These are phyloP conservation scores for Cololabis saira DNA, from an alignment of 2,113 vertebrate species.

Conservation along the genomic window DNA sequence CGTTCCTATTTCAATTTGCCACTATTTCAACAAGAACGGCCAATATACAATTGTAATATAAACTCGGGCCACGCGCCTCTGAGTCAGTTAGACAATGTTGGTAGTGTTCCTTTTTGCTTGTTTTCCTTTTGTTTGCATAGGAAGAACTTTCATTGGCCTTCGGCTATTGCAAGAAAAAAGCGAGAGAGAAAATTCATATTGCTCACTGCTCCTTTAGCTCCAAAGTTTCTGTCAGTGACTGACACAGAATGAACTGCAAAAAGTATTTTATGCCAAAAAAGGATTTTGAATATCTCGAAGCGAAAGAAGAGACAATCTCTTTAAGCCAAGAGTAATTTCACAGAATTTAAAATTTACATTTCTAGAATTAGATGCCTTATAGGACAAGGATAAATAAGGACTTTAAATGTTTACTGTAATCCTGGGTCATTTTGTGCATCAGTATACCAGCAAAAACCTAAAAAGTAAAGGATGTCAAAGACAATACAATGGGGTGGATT, in stretches of 20 bases:
- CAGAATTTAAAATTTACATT: conserved; percentile 51
- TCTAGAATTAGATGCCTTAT: conserved; percentile 33
- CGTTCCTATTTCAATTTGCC: too few relatives aligned
- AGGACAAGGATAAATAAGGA: conserved; percentile 10
- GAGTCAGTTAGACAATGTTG: too few relatives aligned
- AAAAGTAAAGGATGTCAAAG: conserved; percentile 29
- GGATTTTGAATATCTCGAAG: conserved; percentile 71
- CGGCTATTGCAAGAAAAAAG: conserved; percentile 38
- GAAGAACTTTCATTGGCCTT: conserved; percentile 20
- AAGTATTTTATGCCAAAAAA: conserved; percentile 49
- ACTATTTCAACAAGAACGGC: too few relatives aligned
- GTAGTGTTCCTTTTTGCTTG: not conserved
- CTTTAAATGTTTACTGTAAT: conserved; percentile 7
- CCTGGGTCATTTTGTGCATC: conserved; percentile 11
- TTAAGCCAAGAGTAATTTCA: conserved; percentile 65
- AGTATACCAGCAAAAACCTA: conserved; percentile 23
- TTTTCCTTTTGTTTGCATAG: conserved; percentile 23
- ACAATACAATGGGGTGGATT: conserved; percentile 27
- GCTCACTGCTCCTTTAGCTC: conserved; percentile 28
- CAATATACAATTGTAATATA: too few relatives aligned
- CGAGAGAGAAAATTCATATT: conserved; percentile 54
- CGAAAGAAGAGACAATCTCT: conserved; percentile 63
- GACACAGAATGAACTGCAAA: conserved; percentile 57
- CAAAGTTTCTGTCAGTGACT: conserved; percentile 52
- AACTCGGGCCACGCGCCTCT: too few relatives aligned